Evolutionary conservation across 2,888 invertebrate species (phyloP).

Genomic region (Rapana venosa): DNA sequence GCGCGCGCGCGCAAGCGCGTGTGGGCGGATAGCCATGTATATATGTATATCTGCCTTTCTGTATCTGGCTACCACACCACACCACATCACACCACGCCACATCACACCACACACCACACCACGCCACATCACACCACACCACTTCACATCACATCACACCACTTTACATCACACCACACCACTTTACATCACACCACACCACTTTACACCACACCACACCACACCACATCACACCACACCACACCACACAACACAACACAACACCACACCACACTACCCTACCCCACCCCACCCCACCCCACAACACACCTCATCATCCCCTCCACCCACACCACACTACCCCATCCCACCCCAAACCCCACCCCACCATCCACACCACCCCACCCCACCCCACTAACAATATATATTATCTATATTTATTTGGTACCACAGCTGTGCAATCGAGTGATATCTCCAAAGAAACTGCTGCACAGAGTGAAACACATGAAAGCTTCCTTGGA

Average conservation of each 20-base stretch:
- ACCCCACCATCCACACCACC: background rate
- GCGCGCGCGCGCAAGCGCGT: constrained; percentile 15
- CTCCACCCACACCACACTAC: background rate
- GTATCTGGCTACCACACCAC: background rate
- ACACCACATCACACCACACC: background rate
- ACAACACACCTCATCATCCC: too few relatives aligned
- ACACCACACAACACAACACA: background rate
- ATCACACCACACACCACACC: background rate
- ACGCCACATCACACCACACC: background rate
- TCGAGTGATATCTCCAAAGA: constrained; percentile 74
- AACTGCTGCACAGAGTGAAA: constrained; percentile 74
- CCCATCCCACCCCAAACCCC: background rate
- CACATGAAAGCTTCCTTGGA: constrained; percentile 71
- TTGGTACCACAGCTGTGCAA: constrained; percentile 70
- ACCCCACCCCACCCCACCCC: background rate
- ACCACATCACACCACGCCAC: background rate
- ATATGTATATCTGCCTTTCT: background rate
- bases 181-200: background rate
- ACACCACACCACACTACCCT: background rate
- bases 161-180: background rate
- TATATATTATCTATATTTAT: background rate
- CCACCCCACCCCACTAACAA: background rate
- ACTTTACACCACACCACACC: background rate
- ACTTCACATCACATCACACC: background rate
- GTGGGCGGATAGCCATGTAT: background rate